A percentile compares a stretch with the other conserved stretches of the same genome.
phyloP scores from a whole-genome alignment of 2,888 invertebrate genomes.

The Iphiclides podalirius region DNA sequence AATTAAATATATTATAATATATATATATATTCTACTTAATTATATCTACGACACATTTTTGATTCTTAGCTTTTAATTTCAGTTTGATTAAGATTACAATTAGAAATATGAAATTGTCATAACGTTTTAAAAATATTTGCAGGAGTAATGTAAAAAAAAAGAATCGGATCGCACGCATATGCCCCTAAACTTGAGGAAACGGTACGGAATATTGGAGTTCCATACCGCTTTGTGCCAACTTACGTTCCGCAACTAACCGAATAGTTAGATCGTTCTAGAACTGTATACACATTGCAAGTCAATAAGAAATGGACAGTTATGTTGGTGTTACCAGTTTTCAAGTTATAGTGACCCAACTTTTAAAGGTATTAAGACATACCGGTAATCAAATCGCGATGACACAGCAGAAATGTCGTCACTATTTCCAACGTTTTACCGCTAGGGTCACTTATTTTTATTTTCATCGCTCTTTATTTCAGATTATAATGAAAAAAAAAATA shows the following conservation, averaged over 20 bases:
- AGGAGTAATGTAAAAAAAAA: neutral
- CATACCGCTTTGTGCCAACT: slow-evolving; percentile 38
- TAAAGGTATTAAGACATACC: slow-evolving; percentile 32
- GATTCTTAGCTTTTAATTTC: no score
- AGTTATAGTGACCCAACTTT: slow-evolving; percentile 30
- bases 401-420: slow-evolving; percentile 23
- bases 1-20: no score
- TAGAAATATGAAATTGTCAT: no score
- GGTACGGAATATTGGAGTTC: slow-evolving; percentile 39
- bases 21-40: no score
- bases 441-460: no score
- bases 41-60: no score
- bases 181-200: slow-evolving; percentile 48
- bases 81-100: no score
- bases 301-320: slow-evolving; percentile 32
- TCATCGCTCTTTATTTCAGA: no score
- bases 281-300: slow-evolving; percentile 6
- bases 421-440: no score
- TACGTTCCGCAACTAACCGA: slow-evolving; percentile 16
- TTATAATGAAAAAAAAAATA: no score
- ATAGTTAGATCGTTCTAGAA: slow-evolving; percentile 13
- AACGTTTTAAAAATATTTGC: neutral
- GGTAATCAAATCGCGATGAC: slow-evolving; percentile 41
- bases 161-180: slow-evolving; percentile 22
- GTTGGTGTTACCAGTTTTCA: slow-evolving; percentile 30